Percentiles rank a stretch among this genome's conserved stretches.
Conservation (phyloP, 2,888 invertebrate species). For the Lymantria monacha region DNA sequence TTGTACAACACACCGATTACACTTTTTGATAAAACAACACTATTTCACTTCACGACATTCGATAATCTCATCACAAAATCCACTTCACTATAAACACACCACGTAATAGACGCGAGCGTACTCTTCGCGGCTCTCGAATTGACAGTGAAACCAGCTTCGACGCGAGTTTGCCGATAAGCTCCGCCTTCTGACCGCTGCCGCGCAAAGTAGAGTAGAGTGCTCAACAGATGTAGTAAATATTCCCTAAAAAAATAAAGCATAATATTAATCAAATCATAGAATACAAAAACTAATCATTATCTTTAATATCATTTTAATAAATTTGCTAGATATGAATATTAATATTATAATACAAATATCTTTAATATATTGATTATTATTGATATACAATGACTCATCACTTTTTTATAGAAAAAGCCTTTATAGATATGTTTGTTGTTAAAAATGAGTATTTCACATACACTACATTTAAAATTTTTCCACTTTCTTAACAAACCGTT, state of each 20-base stretch:
- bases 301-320: not conserved
- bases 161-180: conserved; percentile 82
- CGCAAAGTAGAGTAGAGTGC: conserved; percentile 79
- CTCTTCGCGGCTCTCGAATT: conserved; percentile 80
- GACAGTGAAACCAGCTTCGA: conserved; percentile 79
- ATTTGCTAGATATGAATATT: not conserved
- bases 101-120: conserved; percentile 80
- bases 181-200: conserved; percentile 83
- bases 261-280: not conserved
- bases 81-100: conserved; percentile 79
- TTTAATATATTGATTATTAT: not conserved
- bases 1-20: conserved; percentile 65
- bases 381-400: not conserved
- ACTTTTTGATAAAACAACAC: conserved; percentile 69
- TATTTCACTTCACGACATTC: conserved; percentile 79
- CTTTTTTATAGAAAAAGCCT: not conserved
- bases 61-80: conserved; percentile 77
- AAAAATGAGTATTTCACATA: not conserved
- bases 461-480: not conserved
- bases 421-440: not conserved
- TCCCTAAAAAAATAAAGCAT: not conserved
- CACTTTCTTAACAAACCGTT: conserved; percentile 1
- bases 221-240: conserved; percentile 31
- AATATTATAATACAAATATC: not conserved
- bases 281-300: not conserved